Base-by-base conservation (phyloP, 2,888 invertebrate species). In the Torymus auratus region DNA sequence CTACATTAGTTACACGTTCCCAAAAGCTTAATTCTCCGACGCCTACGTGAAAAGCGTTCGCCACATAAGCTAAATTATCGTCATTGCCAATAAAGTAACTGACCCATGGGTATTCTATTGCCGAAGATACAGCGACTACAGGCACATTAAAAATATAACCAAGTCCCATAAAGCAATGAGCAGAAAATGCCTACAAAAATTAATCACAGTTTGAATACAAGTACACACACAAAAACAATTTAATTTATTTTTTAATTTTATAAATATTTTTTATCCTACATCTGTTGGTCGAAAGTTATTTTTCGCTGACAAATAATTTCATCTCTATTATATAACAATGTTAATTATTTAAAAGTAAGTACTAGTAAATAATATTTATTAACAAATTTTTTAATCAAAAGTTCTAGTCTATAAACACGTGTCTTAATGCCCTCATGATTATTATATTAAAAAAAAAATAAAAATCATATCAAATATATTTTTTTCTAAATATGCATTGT, bases 121-220 rank as follows among this genome's bases (percentile, higher is more conserved):
- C 67, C 0, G 87, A 79, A 2, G 83, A 53, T 0, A 80, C 70
- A 2, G 80, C 81, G 11, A 86, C 83, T 3, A 84, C 80, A 20
- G 20, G 20, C 20, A 20, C 20, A 20, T 20, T 20, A 20, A 86
- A 74, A 15, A 85, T 78, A 11, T 83, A 76, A 0, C 88, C 88
- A 11, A 89, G 80, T 14, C 86, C 88, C n/a, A 87, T 64, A 62
- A 83, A 89, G 72, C 88, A 88, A 15, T 81, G 50, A 0, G 86
- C 79, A 0, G 80, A 81, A 60, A 87, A 84, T 14, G 85, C 68
- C 85, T 87, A 28, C 74, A 83, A 62, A 83, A 52, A 20, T 0
- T 13, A 28, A 41, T 52, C 13, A 53, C 5, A 28, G 28, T 28
- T 28, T 28, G 0, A 28, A 28, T 2, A 28, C 28, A 28, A 28